Conservation (phyloP, 2,113 vertebrate species). For the Apodemus speciosus region DNA sequence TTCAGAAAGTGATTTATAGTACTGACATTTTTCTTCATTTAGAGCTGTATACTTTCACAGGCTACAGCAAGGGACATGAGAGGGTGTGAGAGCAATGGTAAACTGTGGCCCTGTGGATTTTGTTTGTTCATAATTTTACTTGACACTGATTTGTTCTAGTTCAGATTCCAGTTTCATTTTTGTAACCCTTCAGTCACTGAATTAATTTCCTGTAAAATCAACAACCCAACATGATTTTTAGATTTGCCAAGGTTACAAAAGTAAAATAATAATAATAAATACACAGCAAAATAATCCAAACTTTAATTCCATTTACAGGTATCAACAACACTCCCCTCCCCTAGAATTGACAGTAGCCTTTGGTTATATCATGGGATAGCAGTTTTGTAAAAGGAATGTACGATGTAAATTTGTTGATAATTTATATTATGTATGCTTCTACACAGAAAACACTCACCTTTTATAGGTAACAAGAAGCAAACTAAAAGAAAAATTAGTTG, state of each 20-base stretch:
- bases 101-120: not conserved
- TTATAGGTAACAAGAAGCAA: not conserved
- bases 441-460: not conserved
- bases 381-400: not conserved
- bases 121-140: slow-evolving; percentile 42
- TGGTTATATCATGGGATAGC: not conserved
- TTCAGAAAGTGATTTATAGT: slow-evolving; percentile 13
- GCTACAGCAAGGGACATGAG: not conserved
- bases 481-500: not conserved
- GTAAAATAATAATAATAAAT: not conserved
- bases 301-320: not conserved
- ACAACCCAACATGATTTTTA: slow-evolving; percentile 43
- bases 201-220: slow-evolving; percentile 11
- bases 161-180: slow-evolving; percentile 37
- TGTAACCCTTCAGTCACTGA: slow-evolving; percentile 14
- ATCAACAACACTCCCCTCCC: not conserved
- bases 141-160: slow-evolving; percentile 1
- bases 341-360: not conserved
- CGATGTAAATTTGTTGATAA: not conserved
- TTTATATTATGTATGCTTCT: not conserved
- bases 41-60: not conserved
- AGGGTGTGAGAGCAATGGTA: not conserved
- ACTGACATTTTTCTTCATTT: not conserved
- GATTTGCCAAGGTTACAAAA: not conserved
- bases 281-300: not conserved